phyloP scores from a whole-genome alignment of 1,140 invertebrate species.

The Thaumetopoea pityocampa region DNA sequence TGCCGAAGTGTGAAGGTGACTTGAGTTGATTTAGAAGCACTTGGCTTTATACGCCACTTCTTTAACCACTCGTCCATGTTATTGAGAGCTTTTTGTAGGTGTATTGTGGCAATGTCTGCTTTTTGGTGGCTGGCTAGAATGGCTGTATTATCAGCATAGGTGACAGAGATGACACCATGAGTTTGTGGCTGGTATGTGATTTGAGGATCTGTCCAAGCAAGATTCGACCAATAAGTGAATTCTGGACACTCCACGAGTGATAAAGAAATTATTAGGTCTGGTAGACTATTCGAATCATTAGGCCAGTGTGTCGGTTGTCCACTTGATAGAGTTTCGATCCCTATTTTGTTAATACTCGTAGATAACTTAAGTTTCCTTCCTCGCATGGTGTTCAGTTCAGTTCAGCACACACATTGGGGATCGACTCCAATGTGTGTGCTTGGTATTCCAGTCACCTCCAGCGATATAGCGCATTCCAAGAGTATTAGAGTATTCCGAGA shows the following conservation, averaged over 20 bases:
- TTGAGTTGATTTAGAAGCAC: neutral
- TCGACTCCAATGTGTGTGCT: slow-evolving; percentile 20
- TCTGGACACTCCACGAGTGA: no score
- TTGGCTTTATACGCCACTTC: neutral
- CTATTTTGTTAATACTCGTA: neutral
- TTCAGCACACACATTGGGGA: no score
- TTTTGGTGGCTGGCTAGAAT: neutral
- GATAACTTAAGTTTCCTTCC: slow-evolving; percentile 10
- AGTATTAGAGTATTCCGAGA: slow-evolving; percentile 9
- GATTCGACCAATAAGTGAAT: no score
- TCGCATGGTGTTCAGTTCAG: slow-evolving; percentile 11
- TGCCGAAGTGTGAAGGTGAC: neutral
- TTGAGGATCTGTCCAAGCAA: neutral
- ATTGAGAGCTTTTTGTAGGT: neutral
- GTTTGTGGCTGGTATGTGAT: neutral
- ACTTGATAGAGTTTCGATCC: slow-evolving; percentile 8
- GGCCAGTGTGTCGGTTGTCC: no score
- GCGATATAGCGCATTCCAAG: slow-evolving; percentile 16
- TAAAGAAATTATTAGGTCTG: no score
- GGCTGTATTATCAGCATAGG: slow-evolving; percentile 1
- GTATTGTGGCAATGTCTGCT: neutral
- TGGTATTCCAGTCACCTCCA: slow-evolving; percentile 29
- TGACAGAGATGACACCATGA: neutral
- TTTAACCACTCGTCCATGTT: neutral
- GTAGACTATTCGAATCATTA: no score